Percentiles rank a stretch among this genome's conserved stretches.
Evolutionary conservation across 2,888 invertebrate genomes (phyloP).

Genomic region (Eumacrocentrus americanus): DNA sequence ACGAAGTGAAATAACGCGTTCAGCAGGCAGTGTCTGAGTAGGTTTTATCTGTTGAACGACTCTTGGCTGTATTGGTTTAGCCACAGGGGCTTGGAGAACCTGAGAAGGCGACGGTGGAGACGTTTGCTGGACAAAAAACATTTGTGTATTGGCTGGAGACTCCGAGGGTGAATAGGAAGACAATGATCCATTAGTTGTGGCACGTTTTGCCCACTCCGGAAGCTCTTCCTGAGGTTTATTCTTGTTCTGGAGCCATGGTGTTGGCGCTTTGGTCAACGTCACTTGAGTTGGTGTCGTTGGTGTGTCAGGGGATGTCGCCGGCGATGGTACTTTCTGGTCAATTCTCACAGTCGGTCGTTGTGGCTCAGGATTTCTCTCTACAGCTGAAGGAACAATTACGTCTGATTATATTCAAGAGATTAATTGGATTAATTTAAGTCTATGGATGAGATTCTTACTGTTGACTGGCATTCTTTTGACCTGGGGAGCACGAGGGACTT

Average conservation of each 20-base stretch:
- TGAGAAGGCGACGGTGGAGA: constrained; percentile 23
- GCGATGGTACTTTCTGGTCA: constrained; percentile 46
- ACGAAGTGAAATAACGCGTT: constrained; percentile 49
- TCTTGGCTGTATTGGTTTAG: constrained; percentile 34
- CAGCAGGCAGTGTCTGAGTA: constrained; percentile 39
- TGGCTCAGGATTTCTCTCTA: constrained; percentile 40
- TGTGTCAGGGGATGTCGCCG: constrained; percentile 49
- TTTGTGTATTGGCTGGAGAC: constrained; percentile 56
- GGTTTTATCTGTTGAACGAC: constrained; percentile 29
- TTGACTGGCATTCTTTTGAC: constrained; percentile 39
- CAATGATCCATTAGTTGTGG: constrained; percentile 39
- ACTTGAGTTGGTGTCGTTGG: constrained; percentile 57
- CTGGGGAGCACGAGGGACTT: constrained; percentile 37
- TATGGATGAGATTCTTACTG: constrained; percentile 32
- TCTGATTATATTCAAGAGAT: neutral
- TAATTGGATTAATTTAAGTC: too few relatives aligned
- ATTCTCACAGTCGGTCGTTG: constrained; percentile 40
- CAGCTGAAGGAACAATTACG: constrained; percentile 12
- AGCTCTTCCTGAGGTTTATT: constrained; percentile 60
- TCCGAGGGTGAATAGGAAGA: constrained; percentile 44
- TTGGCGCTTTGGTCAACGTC: constrained; percentile 67
- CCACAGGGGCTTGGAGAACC: constrained; percentile 23
- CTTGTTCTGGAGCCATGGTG: constrained; percentile 65
- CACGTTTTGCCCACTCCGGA: constrained; percentile 64
- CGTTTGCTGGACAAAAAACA: constrained; percentile 41